Evolutionary conservation across 2,113 vertebrate species (phyloP).

Genomic region (Chloropsis cyanopogon): DNA sequence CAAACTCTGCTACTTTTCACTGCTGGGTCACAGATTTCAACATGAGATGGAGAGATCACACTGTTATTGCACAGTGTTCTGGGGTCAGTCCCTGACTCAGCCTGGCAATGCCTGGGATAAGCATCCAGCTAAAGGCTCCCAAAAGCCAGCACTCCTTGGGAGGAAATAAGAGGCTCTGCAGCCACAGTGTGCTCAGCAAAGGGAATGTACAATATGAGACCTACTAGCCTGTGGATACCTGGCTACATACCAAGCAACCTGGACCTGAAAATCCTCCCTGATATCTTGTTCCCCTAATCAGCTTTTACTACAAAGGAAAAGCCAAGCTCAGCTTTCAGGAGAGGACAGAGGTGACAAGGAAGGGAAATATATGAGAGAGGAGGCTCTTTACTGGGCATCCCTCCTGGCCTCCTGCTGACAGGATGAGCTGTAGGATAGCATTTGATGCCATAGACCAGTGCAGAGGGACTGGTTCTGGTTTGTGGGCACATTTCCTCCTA

Average conservation of each 20-base stretch:
- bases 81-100: not conserved
- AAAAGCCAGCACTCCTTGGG: not conserved
- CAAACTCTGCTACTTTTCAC: not conserved
- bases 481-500: not conserved
- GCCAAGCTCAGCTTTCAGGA: not conserved
- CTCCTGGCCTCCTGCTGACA: not conserved
- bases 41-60: not conserved
- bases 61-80: accelerated
- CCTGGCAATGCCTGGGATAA: not conserved
- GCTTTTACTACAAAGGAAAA: not conserved
- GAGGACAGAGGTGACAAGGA: not conserved
- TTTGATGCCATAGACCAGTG: not conserved
- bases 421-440: not conserved
- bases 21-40: not conserved
- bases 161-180: not conserved
- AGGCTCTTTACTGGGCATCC: not conserved
- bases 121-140: not conserved
- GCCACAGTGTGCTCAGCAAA: not conserved
- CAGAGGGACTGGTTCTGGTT: not conserved
- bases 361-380: not conserved
- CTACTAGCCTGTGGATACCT: not conserved
- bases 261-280: not conserved
- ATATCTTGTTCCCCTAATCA: not conserved
- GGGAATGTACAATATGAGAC: not conserved
- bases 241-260: not conserved